phyloP scores from a whole-genome alignment of 2,113 vertebrate species.

The Paradoxurus hermaphroditus region DNA sequence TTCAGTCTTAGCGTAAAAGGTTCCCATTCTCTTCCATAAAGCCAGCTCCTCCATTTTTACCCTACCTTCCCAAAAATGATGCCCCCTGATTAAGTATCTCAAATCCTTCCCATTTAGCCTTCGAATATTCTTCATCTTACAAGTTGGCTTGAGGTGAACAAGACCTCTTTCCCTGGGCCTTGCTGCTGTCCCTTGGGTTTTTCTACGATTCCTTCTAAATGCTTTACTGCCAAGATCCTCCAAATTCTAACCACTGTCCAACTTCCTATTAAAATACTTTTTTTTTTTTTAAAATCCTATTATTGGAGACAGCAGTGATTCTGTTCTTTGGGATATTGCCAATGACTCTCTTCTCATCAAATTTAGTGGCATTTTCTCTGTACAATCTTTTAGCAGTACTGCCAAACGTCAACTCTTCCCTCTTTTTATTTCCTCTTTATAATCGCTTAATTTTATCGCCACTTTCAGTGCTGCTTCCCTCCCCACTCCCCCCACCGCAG shows the following conservation, averaged over 20 bases:
- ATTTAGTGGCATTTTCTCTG: background rate
- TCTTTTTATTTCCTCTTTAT: conserved; percentile 1
- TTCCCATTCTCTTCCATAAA: background rate
- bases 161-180: background rate
- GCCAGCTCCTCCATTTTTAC: background rate
- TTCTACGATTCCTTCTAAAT: background rate
- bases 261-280: conserved; percentile 23
- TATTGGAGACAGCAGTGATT: background rate
- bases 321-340: background rate
- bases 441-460: background rate
- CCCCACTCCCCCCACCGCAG: background rate
- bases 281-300: conserved; percentile 29
- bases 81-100: background rate
- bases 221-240: background rate
- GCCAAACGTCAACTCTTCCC: background rate
- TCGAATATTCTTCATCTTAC: background rate
- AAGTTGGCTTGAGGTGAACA: background rate
- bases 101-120: background rate
- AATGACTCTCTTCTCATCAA: background rate
- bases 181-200: background rate
- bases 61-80: too few species aligned
- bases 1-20: background rate
- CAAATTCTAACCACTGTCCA: background rate
- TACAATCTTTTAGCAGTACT: background rate
- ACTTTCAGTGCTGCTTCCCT: background rate